Base-by-base conservation (phyloP, 2,113 vertebrate species). In the Zootoca vivipara region DNA sequence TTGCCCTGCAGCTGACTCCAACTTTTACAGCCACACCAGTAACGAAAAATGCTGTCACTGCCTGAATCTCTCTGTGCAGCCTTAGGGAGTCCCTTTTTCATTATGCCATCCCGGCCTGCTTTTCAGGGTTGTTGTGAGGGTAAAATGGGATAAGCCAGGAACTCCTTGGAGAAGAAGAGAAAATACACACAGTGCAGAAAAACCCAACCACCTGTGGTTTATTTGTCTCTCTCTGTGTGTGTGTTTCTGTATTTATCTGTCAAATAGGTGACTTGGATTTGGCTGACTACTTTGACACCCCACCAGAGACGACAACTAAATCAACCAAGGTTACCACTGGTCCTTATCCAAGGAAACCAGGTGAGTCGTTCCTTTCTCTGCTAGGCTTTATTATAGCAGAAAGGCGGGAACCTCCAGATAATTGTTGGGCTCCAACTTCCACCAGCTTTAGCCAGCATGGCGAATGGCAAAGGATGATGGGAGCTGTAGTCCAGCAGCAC, bases 331-430 rank as follows among this genome's bases (percentile, higher is more conserved):
- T 91, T 0, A 91, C 93, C 9, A 83, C 85, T 0, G 94, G 90
- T 72, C 94, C 95, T 56, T 95, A 89, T 67, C 92, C 93, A 7
- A 84, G 84, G 56, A 95, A 94, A 62, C 90, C 94, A 95, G 94
- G 94, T 95, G 88, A 73, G 0, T 2, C 3, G 16, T 24, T 38
- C 3, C 52, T 40, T 58, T 24, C 46, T 1, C 3, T 22, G 7
- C 26, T 77, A 8, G 7, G 24, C 40, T 75, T 73, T 56, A 18
- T 62, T 62, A 62, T 62, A 62, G 15, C 58, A 62, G 58, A 15
- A 62, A 1, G 58, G 9, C 1, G 16, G 58, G 16, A 62, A 62
- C 58, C 58, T 62, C 58, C 58, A 62, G 15, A 62, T 62, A 12
- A 20, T 62, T 62, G 58, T 62, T 62, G 58, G 58, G 58, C 46